Evolutionary conservation across 2,797 vertebrate genomes (phyloP).

Genomic region (Gadopsis bispinosus): DNA sequence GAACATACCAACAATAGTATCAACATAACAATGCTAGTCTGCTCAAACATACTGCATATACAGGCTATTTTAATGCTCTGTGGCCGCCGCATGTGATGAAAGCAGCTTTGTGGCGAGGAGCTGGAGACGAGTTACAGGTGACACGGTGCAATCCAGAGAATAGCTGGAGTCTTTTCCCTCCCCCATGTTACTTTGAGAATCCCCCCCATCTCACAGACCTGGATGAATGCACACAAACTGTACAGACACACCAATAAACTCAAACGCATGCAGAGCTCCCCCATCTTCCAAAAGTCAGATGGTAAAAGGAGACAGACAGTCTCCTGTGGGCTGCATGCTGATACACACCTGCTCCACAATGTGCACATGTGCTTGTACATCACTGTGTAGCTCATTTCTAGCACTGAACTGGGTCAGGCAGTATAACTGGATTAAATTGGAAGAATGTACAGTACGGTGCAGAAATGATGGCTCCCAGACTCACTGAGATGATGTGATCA

Average conservation of each 20-base stretch:
- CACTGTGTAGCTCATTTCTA: conserved; percentile 53
- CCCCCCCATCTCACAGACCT: conserved; percentile 11
- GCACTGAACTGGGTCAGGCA: conserved; percentile 70
- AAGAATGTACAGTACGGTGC: conserved; percentile 35
- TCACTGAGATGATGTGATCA: conserved; percentile 26
- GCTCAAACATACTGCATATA: not conserved
- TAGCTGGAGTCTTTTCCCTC: conserved; percentile 22
- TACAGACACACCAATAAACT: conserved; percentile 4
- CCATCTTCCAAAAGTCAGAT: conserved; percentile 57
- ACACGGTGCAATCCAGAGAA: conserved; percentile 35
- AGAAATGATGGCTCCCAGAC: conserved; percentile 37
- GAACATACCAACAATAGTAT: not conserved
- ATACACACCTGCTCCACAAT: conserved; percentile 67
- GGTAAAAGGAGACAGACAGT: conserved; percentile 55
- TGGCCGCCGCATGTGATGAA: conserved; percentile 16
- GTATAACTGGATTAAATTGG: conserved; percentile 47
- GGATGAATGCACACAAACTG: conserved; percentile 38
- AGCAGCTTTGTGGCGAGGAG: conserved; percentile 30
- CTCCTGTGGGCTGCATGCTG: conserved; percentile 61
- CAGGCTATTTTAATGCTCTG: conserved; percentile 1
- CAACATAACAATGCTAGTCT: not conserved
- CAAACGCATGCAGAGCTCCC: conserved; percentile 32
- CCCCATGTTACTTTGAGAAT: conserved; percentile 40
- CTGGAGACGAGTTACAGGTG: conserved; percentile 49
- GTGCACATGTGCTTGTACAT: conserved; percentile 36